Evolutionary conservation across 2,113 vertebrate species (phyloP).

Genomic region (Campylomormyrus tamandua): DNA sequence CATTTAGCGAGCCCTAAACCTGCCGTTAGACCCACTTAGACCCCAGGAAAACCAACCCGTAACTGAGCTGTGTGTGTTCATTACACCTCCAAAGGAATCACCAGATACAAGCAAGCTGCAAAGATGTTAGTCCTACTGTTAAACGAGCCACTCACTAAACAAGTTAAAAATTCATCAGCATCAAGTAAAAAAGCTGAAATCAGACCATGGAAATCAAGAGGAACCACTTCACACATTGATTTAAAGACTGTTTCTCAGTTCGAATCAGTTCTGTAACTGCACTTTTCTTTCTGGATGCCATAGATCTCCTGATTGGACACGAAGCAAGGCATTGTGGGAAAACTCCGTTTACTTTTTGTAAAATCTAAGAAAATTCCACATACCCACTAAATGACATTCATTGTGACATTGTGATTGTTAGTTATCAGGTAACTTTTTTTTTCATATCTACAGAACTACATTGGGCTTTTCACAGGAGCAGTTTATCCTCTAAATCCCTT

Average conservation of each 20-base stretch:
- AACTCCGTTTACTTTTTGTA: not conserved
- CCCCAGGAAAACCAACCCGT: not conserved
- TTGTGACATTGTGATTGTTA: not conserved
- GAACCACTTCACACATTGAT: slow-evolving; percentile 33
- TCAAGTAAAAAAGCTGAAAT: not conserved
- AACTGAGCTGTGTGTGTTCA: not conserved
- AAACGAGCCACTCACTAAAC: not conserved
- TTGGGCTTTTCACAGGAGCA: not conserved
- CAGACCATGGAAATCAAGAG: not conserved
- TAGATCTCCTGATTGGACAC: not conserved
- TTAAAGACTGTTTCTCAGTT: slow-evolving; percentile 42
- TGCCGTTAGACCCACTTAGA: not conserved
- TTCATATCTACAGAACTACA: not conserved
- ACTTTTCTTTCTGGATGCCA: slow-evolving; percentile 35
- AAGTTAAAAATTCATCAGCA: not conserved
- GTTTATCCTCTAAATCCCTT: not conserved
- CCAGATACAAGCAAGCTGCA: not conserved
- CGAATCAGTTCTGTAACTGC: slow-evolving; percentile 50
- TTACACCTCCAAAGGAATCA: not conserved
- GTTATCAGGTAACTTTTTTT: not conserved
- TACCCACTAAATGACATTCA: not conserved
- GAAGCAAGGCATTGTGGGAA: not conserved
- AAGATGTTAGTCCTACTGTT: not conserved
- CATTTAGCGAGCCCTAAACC: not conserved
- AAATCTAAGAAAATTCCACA: not conserved